These are phyloP conservation scores for Rhinatrema bivittatum DNA, from an alignment of 2,797 vertebrate species.

Conservation along the genomic window DNA sequence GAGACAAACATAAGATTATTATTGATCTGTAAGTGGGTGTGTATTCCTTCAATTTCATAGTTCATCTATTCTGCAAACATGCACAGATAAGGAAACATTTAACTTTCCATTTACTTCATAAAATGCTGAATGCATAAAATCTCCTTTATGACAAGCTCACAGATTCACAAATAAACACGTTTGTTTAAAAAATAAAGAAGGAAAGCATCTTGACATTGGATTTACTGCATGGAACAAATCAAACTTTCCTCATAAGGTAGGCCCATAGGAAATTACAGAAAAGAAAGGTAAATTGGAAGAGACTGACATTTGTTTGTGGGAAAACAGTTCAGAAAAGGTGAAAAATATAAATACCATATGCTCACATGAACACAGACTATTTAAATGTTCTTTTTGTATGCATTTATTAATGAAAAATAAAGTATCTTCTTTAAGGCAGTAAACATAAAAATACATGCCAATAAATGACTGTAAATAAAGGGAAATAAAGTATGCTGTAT, in stretches of 20 bases:
- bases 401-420: too few relatives aligned
- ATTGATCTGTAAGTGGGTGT: slow-evolving; percentile 36
- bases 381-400: too few relatives aligned
- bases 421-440: too few relatives aligned
- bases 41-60: slow-evolving; percentile 23
- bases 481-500: too few relatives aligned
- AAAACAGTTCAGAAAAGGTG: too few relatives aligned
- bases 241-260: slow-evolving; percentile 22
- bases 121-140: slow-evolving; percentile 25
- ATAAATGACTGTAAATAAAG: too few relatives aligned
- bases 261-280: too few relatives aligned
- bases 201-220: background rate
- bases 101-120: slow-evolving; percentile 22
- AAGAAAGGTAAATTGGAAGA: too few relatives aligned
- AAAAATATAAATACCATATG: too few relatives aligned
- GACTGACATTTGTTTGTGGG: too few relatives aligned
- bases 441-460: too few relatives aligned
- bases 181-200: slow-evolving; percentile 14
- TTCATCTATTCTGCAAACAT: slow-evolving; percentile 23
- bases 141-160: slow-evolving; percentile 18
- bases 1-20: slow-evolving; percentile 36
- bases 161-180: slow-evolving; percentile 21
- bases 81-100: slow-evolving; percentile 19
- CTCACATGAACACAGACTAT: too few relatives aligned
- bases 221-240: slow-evolving; percentile 4